A percentile compares a stretch with the other conserved stretches of the same genome.
These are phyloP conservation scores for Muscicapa striata DNA, from an alignment of 2,797 vertebrate species.

Conservation along the genomic window DNA sequence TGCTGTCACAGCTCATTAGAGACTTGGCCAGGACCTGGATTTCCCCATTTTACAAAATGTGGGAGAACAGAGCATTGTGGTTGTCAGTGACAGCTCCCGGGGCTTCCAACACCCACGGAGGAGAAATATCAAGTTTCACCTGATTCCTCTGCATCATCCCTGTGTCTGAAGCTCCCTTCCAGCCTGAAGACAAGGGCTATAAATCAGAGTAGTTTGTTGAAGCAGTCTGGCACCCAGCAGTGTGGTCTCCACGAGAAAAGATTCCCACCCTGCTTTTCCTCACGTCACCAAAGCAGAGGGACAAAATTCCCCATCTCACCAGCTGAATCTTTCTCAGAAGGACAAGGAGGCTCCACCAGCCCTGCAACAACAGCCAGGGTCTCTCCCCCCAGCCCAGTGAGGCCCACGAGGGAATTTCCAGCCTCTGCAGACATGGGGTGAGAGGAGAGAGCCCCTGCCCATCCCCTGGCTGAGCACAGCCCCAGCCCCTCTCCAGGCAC, in stretches of 20 bases:
- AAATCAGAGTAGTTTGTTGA: neutral
- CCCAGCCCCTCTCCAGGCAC: neutral
- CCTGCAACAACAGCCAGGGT: rapidly evolving
- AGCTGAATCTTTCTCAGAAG: neutral
- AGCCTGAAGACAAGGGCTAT: neutral
- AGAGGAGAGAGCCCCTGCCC: neutral
- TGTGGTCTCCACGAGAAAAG: neutral
- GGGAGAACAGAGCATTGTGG: neutral
- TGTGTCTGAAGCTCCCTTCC: neutral
- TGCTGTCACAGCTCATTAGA: neutral
- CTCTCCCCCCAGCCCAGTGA: neutral
- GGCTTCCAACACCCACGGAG: neutral
- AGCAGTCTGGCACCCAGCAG: neutral
- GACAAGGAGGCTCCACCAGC: neutral
- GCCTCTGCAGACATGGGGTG: rapidly evolving
- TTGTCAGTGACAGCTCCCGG: neutral
- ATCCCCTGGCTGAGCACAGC: neutral
- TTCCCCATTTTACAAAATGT: neutral
- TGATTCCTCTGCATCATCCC: neutral
- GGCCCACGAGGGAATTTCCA: rapidly evolving
- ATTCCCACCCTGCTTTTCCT: neutral
- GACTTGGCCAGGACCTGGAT: neutral
- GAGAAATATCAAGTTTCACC: neutral
- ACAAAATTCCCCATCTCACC: neutral
- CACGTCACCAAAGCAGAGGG: neutral